Base-by-base conservation (phyloP, 1,140 invertebrate species). In the Linepithema humile region DNA sequence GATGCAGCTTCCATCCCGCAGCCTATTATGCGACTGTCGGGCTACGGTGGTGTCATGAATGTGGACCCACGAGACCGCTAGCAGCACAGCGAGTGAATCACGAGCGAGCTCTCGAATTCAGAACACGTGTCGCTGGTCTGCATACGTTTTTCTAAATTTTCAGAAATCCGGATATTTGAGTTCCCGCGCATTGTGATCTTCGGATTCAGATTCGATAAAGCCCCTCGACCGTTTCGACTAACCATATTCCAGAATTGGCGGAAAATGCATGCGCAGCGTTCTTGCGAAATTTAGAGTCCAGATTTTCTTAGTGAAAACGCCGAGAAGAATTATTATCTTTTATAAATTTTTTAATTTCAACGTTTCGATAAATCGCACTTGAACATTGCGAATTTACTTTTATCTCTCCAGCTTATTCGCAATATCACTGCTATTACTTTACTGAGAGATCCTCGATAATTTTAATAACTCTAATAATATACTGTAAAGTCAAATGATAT, bases 11-110 rank as follows among this genome's bases (percentile, higher is more conserved):
- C 70, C 53, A 74, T 74, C 26, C 59, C 40, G 73, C 64, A 20
- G 35, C 38, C 75, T 80, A 80, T 80, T 80, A 80, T 80, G 48
- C 35, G 75, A 80, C 23, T 55, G 62, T 69, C n/a, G 20, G 43
- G 43, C 6, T n/a, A 43, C 23, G 32, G 32, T 15, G 43, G 17
- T 67, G 62, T 75, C 59, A 40, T 50, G 35, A 78, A 78, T 78
- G 62, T 48, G 12, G 29, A 35, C 20, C 48, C n/a, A 32, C 7
- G 17, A 48, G 20, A 55, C 45, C 62, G 40, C 57, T 62, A 26
- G 45, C 32, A 48, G 62, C 32, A 55, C 48, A 45, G 64, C 23
- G 40, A 78, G 69, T 70, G 48, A 80, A 57, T 69, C 64, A 38
- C 38, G 26, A 40, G 35, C n/a, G n/a, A 12, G 62, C n/a, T 80